Evolutionary conservation across 2,113 vertebrate species (phyloP), one percentile per base, ranked within the genome.

Genomic region (Oreochromis niloticus): DNA sequence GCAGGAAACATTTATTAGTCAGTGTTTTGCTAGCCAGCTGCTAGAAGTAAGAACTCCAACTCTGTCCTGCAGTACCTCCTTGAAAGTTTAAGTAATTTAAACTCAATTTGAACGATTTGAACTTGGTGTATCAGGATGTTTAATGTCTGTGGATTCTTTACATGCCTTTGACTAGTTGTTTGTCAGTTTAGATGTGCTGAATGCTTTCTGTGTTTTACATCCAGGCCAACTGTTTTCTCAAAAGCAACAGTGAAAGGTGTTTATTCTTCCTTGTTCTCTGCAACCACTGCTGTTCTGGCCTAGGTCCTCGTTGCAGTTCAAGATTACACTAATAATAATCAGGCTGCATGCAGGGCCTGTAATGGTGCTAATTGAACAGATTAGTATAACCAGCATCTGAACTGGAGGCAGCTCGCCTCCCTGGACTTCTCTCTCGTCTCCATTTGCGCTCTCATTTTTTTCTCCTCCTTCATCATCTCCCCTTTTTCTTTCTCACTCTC

Each of bases 301-400:
- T 68, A 78, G 73, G 55, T 90, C 30, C 83, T 97, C 95, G 95
- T 96, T 96, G 94, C 94, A 96, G 96, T 96, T 97, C 97, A 98
- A 97, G 97, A 98, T 97, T 97, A 97, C 97, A 96, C 97, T 97
- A 97, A 98, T 98, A 97, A 98, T 97, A 97, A 98, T 98, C 98
- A 97, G 97, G 96, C 97, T 96, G 96, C 97, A 98, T 97, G 97
- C 97, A 97, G 98, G 95, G 97, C 97, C 97, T 98, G 97, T 99
- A 98, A 98, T 97, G 97, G 98, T 98, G 98, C 97, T 99, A 99
- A 99, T 99, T 99, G 98, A 99, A 97, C 97, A 98, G 97, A 98
- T 98, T 99, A 99, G 98, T 98, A 96, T 96, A 97, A 96, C 97
- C 92, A 89, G 84, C 85, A 81, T 91, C 86, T 88, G 84, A 93